Conservation (phyloP, 2,888 invertebrate genomes). For the Altica lythri region DNA sequence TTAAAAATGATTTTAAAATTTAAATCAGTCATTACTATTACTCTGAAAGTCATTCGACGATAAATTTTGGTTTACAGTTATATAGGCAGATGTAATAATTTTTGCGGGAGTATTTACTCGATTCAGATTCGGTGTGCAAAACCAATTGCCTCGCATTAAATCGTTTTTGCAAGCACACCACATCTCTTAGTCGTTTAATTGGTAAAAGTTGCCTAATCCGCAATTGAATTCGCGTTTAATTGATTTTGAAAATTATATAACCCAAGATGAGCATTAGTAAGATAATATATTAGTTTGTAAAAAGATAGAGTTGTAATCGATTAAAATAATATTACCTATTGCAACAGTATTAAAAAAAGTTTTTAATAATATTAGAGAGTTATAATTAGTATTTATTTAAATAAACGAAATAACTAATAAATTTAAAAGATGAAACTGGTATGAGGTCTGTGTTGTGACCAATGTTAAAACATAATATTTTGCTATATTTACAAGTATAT, state of each 20-base stretch:
- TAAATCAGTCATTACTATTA: too few relatives aligned
- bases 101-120: background rate
- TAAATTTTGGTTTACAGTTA: background rate
- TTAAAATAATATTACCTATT: background rate
- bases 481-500: background rate
- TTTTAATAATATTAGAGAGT: background rate
- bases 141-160: background rate
- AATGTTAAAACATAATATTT: background rate
- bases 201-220: constrained; percentile 20
- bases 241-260: background rate
- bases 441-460: background rate
- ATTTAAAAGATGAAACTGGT: background rate
- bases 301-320: too few relatives aligned
- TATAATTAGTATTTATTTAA: background rate
- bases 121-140: background rate
- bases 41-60: too few relatives aligned
- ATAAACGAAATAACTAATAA: background rate
- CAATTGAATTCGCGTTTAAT: constrained; percentile 5
- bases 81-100: background rate
- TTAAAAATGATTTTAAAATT: too few relatives aligned
- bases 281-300: too few relatives aligned
- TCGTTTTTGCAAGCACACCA: constrained; percentile 19
- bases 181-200: constrained; percentile 17
- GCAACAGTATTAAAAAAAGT: background rate
- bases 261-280: too few relatives aligned